Conservation (phyloP, 2,113 vertebrate genomes). For the Crotalus viridis region DNA sequence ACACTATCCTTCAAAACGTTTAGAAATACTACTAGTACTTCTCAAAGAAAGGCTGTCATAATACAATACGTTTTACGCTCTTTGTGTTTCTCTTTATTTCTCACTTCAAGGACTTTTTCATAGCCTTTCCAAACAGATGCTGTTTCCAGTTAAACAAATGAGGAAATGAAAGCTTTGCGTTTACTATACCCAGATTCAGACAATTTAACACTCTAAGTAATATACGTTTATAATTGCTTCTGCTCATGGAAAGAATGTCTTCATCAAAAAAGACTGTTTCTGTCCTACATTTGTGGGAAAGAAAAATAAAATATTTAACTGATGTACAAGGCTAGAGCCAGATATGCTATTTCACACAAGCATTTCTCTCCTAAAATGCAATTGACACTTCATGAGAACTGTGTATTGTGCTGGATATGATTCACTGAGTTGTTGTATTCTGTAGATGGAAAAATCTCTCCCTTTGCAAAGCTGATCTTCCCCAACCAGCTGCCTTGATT, state of each 20-base stretch:
- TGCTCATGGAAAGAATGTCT: constrained; percentile 42
- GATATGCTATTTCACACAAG: not conserved
- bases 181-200: constrained; percentile 18
- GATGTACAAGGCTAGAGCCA: not conserved
- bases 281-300: constrained; percentile 19
- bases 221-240: constrained; percentile 40
- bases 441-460: not conserved
- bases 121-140: constrained; percentile 22
- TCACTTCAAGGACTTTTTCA: constrained; percentile 21
- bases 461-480: not conserved
- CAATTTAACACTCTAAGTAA: constrained; percentile 33
- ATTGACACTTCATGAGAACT: not conserved
- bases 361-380: not conserved
- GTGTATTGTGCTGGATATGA: not conserved
- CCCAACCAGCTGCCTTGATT: not conserved
- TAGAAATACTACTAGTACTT: not conserved
- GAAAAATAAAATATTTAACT: not conserved
- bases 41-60: constrained; percentile 10
- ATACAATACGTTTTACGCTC: not conserved
- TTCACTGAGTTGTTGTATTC: not conserved
- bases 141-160: constrained; percentile 39
- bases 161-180: constrained; percentile 28
- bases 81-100: constrained; percentile 6
- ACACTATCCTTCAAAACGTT: not conserved
- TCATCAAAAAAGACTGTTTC: constrained; percentile 45